Evolutionary conservation across 2,797 vertebrate species (phyloP).

Genomic region (Sylvilagus floridanus): DNA sequence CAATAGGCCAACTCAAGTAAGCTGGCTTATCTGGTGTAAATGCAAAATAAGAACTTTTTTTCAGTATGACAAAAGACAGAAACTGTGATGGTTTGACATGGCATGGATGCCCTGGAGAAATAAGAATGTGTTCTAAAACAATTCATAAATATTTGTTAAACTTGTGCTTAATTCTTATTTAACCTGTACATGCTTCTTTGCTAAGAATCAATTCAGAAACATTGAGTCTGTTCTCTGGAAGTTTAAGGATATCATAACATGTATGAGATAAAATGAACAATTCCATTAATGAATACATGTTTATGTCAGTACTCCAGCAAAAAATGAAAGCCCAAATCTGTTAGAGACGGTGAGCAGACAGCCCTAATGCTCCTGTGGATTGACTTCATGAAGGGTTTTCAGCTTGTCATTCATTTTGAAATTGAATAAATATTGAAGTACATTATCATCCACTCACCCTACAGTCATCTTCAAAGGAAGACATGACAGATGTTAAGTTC

Average conservation of each 20-base stretch:
- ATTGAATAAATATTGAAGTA: conserved; percentile 36
- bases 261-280: background rate
- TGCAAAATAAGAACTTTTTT: background rate
- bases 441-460: background rate
- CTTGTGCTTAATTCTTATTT: background rate
- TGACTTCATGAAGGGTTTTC: conserved; percentile 2
- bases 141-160: background rate
- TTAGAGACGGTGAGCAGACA: background rate
- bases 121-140: background rate
- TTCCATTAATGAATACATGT: background rate
- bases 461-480: conserved; percentile 29
- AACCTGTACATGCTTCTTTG: background rate
- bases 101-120: background rate
- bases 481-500: conserved; percentile 51
- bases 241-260: background rate
- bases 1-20: background rate
- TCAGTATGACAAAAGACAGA: background rate
- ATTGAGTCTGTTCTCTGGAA: background rate
- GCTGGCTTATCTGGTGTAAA: background rate
- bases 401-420: conserved; percentile 54
- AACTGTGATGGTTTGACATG: background rate
- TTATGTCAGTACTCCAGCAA: background rate
- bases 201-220: background rate
- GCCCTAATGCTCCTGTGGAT: background rate
- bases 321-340: background rate